Evolutionary conservation across 2,113 vertebrate genomes (phyloP), one percentile per base, ranked within the genome.

Genomic region (Epinephelus fuscoguttatus): DNA sequence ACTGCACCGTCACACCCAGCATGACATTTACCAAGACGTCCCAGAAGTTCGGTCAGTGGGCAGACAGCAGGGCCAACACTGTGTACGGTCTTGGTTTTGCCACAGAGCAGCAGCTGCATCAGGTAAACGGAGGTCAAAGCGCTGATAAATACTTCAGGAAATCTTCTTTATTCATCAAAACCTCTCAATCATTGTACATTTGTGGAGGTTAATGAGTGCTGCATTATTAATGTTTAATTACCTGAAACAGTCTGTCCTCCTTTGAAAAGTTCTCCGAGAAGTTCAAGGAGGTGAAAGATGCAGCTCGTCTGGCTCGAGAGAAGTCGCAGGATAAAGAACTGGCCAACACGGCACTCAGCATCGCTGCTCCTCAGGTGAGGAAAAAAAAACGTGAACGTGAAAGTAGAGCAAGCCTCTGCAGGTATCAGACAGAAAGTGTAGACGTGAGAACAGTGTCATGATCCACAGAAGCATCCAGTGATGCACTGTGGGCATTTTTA

Each of bases 41-140:
- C 0, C 98, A 99, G 94, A 99, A 99, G 82, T 99, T 99, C 0
- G 98, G 98, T 9, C 98, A 99, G n/a, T 99, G 98, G 98, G 98
- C 98, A 0, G 98, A 99, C 95, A 99, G 97, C 89, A 87, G 98
- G 1, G 98, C 98, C 79, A 99, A 99, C 95, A 99, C 98, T 0
- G 98, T 99, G 0, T 99, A 99, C 0, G 98, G 98, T 21, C 90
- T 99, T 63, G 98, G 98, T 30, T 99, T 99, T 27, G 97, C 97
- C 19, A 99, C 98, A 0, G 98, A 99, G 87, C 97, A 99, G 27
- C 98, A 99, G 73, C 96, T 99, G 80, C 95, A 96, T 30, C 98
- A 99, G 98, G 98, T 98, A 89, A 91, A 8, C 56, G 25, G 13
- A 49, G 10, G 18, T 57, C 25, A 37, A 61, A 74, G 14, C 17